Evolutionary conservation across 1,140 invertebrate genomes (phyloP), one percentile per base, ranked within the genome.

Genomic region (Zaprionus kolodkinae): DNA sequence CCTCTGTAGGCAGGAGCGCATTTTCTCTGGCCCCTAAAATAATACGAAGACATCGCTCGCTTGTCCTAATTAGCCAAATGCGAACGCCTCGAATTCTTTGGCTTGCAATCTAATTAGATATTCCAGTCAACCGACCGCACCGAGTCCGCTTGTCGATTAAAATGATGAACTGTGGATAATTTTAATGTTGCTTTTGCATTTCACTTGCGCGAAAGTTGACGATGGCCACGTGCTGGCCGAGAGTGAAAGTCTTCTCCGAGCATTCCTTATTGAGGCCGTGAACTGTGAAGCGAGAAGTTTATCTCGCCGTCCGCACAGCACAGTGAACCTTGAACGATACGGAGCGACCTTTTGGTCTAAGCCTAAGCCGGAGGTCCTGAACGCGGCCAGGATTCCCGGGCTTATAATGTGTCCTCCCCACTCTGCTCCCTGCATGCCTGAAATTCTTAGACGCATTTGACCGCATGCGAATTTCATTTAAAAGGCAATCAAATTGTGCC

Each of bases 11-110:
- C 11, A 52, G 43, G n/a, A 36, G 35, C 52, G 80, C 27, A 30
- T 76, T 76, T 88, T 79, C 85, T 79, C 69, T 64, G 52, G 48
- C 56, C 63, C 67, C 55, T 81, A 54, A 68, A 84, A 76, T 82
- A 88, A 88, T 71, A 62, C 77, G 84, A 72, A 70, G 71, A 71
- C 72, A 78, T 70, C 71, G 54, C 63, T 50, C 69, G 65, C 71
- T 54, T 70, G 83, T 91, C 75, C 88, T 91, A 91, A 91, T 91
- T 91, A 84, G 81, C 83, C 84, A 84, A 72, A 79, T 68, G 81
- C 79, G 76, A 80, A 66, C 73, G 63, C 65, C 62, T 68, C 17
- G 40, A 55, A 79, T 48, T 65, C 68, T 74, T 50, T 40, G 54
- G 68, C 74, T 65, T 25, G 30, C 43, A 67, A 72, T 45, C 73